Conservation (phyloP, 2,888 invertebrate genomes). For the Aphidoletes aphidimyza region DNA sequence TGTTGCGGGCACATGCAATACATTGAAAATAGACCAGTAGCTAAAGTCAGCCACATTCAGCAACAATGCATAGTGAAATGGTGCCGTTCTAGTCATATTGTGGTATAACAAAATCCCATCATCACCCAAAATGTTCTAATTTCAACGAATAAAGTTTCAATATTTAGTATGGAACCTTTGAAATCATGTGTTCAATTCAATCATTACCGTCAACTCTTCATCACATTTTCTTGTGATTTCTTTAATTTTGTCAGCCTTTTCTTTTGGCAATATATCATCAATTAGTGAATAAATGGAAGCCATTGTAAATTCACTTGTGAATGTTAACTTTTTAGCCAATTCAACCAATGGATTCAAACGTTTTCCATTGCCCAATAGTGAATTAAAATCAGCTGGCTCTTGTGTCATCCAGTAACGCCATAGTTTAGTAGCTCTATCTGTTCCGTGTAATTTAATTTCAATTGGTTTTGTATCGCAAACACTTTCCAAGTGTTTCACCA, state of each 20-base stretch:
- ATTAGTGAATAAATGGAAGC: slow-evolving; percentile 76
- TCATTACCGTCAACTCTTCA: slow-evolving; percentile 71
- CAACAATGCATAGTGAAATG: slow-evolving; percentile 82
- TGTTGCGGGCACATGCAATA: slow-evolving; percentile 82
- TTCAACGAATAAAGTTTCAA: background rate
- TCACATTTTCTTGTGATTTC: slow-evolving; percentile 70
- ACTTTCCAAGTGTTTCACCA: slow-evolving; percentile 66
- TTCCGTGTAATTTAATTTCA: slow-evolving; percentile 62
- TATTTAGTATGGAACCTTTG: background rate
- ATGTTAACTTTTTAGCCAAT: slow-evolving; percentile 71
- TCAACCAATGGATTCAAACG: slow-evolving; percentile 69
- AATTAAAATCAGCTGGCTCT: slow-evolving; percentile 74
- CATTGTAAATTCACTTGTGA: slow-evolving; percentile 73
- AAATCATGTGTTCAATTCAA: background rate
- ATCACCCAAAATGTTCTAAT: slow-evolving; percentile 74
- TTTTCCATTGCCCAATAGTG: slow-evolving; percentile 73
- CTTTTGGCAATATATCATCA: slow-evolving; percentile 74
- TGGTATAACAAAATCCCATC: slow-evolving; percentile 88
- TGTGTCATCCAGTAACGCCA: slow-evolving; percentile 83
- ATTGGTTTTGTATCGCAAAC: slow-evolving; percentile 62
- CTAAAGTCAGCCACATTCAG: slow-evolving; percentile 84
- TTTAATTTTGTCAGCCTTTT: slow-evolving; percentile 74
- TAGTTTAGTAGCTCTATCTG: slow-evolving; percentile 68
- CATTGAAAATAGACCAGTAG: slow-evolving; percentile 88
- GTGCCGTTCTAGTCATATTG: slow-evolving; percentile 80